These are phyloP conservation scores for Euphydryas editha DNA, from an alignment of 2,888 invertebrate species.

Conservation along the genomic window DNA sequence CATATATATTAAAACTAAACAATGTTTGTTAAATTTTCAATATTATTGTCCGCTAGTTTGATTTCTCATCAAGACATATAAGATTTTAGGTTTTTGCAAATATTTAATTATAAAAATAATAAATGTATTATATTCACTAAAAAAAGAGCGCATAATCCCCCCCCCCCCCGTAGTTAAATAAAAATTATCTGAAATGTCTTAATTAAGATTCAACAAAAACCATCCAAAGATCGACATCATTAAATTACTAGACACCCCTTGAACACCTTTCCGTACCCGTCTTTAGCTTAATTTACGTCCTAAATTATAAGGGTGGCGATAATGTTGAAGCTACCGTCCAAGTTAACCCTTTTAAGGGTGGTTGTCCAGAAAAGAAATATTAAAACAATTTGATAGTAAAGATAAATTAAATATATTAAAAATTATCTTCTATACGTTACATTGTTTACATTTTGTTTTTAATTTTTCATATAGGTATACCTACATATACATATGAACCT, in stretches of 20 bases:
- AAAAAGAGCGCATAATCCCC: too few species aligned
- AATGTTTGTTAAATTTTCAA: too few species aligned
- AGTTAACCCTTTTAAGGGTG: constrained; percentile 52
- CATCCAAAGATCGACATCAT: constrained; percentile 26
- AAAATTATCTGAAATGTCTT: constrained; percentile 16
- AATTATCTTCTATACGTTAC: too few species aligned
- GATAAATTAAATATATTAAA: neutral
- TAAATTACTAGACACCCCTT: constrained; percentile 29
- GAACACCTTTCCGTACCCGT: constrained; percentile 36
- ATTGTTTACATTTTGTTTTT: too few species aligned
- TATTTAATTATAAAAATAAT: too few species aligned
- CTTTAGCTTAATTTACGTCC: constrained; percentile 49
- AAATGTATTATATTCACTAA: too few species aligned
- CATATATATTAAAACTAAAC: too few species aligned
- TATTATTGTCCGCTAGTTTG: too few species aligned
- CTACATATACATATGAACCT: too few species aligned
- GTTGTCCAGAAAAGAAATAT: constrained; percentile 25
- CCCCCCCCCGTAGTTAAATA: neutral
- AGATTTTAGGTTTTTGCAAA: too few species aligned
- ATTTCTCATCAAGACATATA: too few species aligned
- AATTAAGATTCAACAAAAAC: constrained; percentile 29
- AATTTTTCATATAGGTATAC: too few species aligned
- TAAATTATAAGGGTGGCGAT: constrained; percentile 54
- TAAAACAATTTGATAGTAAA: neutral
- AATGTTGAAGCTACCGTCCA: constrained; percentile 53